Base-by-base conservation (phyloP, 2,113 vertebrate species). In the Megaleporinus macrocephalus region DNA sequence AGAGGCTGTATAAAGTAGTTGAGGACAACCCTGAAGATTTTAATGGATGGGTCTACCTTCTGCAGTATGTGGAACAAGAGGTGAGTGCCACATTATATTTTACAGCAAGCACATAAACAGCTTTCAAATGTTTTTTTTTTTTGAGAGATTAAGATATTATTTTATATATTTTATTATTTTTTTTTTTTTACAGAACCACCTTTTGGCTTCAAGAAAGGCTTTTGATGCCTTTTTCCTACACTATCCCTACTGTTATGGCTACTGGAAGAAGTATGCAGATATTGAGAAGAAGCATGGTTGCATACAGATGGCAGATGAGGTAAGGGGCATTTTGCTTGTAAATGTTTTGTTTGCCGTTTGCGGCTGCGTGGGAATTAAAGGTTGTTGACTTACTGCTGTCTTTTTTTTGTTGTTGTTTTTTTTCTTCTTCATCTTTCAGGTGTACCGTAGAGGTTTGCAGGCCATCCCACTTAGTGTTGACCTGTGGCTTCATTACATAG, bases 211-310 rank as follows among this genome's bases (percentile, higher is more conserved):
- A 76, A 95, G 96, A 84, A 96, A 94, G 82, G 93, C 97, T 0
- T 99, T 99, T 91, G 98, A 99, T 92, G 91, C 92, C 24, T 99
- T 99, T 89, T 97, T 99, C 87, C 90, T 96, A 0, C 96, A 95
- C 47, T 99, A 99, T 83, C 98, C 98, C 0, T 99, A 99, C 92
- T 99, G 98, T 91, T 99, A 99, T 79, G 98, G 98, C 70, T 99
- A 99, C 83, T 99, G 98, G 98, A 99, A 99, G 91, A 99, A 99
- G 84, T 99, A 98, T 30, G 96, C 98, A 0, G 98, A 99, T 87
- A 95, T 98, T 10, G 98, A 99, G 89, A 98, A 96, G 89, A 96
- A 96, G 26, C 95, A 97, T 1, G 94, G 91, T 79, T 95, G 96
- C 87, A 86, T 97, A 29, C 97, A 98, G 62, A 93, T 95, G 74